Base-by-base conservation (phyloP, 2,113 vertebrate genomes). In the Aplodontia rufa region DNA sequence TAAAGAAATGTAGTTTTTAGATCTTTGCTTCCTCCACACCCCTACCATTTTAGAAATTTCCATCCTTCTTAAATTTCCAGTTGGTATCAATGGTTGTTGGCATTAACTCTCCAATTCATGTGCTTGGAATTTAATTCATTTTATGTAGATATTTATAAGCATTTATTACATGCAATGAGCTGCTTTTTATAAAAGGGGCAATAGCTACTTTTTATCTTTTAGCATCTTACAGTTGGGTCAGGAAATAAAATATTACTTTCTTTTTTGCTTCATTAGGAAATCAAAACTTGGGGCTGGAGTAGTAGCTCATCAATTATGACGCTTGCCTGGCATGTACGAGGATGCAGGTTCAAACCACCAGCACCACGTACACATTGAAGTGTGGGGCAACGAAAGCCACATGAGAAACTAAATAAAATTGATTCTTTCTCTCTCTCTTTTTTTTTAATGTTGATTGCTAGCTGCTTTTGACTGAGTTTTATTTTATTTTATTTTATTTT, bases 1-100 rank as follows among this genome's bases (percentile, higher is more conserved):
- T 98, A 94, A 98, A 98, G 89, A 68, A 93, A 66, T 55, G 4
- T 3, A 28, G 20, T 74, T 32, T 71, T 3, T 32, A 72, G 62
- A 66, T 81, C 26, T 12, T 49, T 87, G 47, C 40, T 60, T 87
- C 71, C 35, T 6, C n/a, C n/a, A n/a, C 4, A 32, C 16, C 45
- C 13, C 6, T 81, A 24, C 60, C 22, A 12, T 80, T 95, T 91
- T 81, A 45, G 7, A 89, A 80, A 16, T 78, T 84, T 81, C 11
- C 20, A 12, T 74, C 5, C 42, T 91, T 8, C 47, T 51, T 78
- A n/a, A 51, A 75, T 95, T 93, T 91, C 49, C 9, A 4, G 0
- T 47, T 76, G 55, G 26, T 90, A 24, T 42, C 71, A 72, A 2
- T 53, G 26, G 10, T 40, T 80, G 24, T 26, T 79, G 62, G 7